Conservation (phyloP, 2,113 vertebrate species). For the Hypocryptadius cinnamomeus region DNA sequence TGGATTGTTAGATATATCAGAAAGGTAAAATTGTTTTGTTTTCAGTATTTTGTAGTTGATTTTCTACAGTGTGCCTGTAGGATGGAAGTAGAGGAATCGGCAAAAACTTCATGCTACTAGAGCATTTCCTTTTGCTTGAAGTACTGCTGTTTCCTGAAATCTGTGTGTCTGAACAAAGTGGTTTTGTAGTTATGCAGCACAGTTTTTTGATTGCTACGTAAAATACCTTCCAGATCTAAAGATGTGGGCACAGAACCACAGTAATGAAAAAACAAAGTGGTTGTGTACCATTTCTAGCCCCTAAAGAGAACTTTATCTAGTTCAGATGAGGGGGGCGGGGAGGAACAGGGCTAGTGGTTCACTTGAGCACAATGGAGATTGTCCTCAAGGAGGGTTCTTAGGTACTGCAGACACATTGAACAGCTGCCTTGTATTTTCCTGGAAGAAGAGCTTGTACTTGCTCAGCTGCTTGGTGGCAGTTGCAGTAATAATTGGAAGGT, state of each 20-base stretch:
- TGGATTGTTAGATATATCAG: background rate
- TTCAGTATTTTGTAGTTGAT: background rate
- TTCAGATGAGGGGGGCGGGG: rapidly evolving
- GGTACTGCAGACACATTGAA: background rate
- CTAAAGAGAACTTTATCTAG: background rate
- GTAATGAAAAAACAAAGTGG: background rate
- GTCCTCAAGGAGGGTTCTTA: background rate
- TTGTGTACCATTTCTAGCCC: background rate
- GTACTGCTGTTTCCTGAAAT: background rate
- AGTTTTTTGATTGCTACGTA: background rate
- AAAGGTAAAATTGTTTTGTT: background rate
- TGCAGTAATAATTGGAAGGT: background rate
- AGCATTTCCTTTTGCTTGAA: background rate
- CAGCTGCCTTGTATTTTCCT: background rate
- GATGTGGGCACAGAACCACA: background rate
- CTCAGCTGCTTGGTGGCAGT: background rate
- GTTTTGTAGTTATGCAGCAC: background rate
- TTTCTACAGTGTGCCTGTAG: background rate
- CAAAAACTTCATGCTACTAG: background rate
- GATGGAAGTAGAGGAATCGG: background rate
- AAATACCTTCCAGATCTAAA: background rate
- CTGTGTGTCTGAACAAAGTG: background rate
- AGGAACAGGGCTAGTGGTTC: background rate
- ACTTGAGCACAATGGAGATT: background rate
- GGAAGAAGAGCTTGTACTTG: background rate